Conservation (phyloP, 2,888 invertebrate genomes). For the Andrena trimmerana region DNA sequence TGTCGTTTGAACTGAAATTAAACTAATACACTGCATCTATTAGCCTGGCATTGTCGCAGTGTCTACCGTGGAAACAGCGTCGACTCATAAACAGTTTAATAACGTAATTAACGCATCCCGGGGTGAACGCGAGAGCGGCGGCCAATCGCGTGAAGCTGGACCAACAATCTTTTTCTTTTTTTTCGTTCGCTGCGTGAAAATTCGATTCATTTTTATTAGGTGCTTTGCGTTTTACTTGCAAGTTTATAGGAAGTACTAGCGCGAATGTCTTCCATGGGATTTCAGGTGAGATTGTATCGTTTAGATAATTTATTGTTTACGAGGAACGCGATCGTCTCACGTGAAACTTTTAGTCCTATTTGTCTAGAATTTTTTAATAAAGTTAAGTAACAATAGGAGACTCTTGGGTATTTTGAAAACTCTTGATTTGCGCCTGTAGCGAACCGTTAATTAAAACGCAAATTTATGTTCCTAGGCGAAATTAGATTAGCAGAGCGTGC, state of each 20-base stretch:
- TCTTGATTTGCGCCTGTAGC: not conserved
- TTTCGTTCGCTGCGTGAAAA: not conserved
- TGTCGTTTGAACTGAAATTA: slow-evolving; percentile 57
- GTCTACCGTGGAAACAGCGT: slow-evolving; percentile 1
- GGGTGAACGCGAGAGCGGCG: not conserved
- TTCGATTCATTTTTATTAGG: not conserved
- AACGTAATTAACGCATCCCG: slow-evolving; percentile 53
- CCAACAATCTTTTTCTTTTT: slow-evolving; percentile 12
- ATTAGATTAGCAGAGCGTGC: not conserved
- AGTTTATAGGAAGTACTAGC: not conserved
- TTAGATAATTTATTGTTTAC: not conserved
- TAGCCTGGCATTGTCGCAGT: not conserved
- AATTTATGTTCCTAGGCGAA: not conserved
- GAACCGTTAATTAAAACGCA: not conserved
- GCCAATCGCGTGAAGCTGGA: slow-evolving; percentile 3
- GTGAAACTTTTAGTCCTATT: not conserved
- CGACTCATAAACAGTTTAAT: slow-evolving; percentile 47
- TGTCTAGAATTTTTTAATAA: slow-evolving; percentile 10
- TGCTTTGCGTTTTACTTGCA: not conserved
- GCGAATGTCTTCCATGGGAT: not conserved
- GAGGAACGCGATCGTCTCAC: not conserved
- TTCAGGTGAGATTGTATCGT: not conserved
- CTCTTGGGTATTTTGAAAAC: not conserved
- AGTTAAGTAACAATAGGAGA: not conserved
- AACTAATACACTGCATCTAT: slow-evolving; percentile 49